phyloP scores from a whole-genome alignment of 2,888 invertebrate genomes.

The Thymelicus lineola region DNA sequence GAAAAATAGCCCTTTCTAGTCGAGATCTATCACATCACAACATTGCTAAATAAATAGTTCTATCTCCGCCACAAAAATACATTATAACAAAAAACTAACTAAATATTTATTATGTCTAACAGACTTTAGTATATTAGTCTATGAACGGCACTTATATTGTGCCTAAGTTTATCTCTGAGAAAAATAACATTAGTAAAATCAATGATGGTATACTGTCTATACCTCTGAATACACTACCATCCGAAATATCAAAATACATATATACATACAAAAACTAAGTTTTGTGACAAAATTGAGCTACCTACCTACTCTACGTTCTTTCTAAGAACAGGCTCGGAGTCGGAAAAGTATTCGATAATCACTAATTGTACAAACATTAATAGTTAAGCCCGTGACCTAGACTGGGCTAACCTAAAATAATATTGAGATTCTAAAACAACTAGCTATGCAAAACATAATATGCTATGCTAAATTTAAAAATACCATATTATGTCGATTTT shows the following conservation, averaged over 20 bases:
- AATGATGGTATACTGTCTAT: conserved; percentile 21
- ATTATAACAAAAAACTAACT: not conserved
- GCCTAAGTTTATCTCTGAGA: not conserved
- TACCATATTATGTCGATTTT: not conserved
- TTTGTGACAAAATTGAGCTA: conserved; percentile 28
- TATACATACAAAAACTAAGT: conserved; percentile 21
- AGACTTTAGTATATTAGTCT: not conserved
- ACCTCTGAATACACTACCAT: conserved; percentile 14
- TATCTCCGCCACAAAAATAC: conserved; percentile 4
- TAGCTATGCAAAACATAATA: conserved; percentile 17
- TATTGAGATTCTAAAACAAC: not conserved
- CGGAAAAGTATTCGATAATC: conserved; percentile 29
- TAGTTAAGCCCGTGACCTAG: conserved; percentile 17
- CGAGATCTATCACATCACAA: conserved; percentile 22
- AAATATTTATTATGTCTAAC: not conserved
- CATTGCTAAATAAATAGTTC: conserved; percentile 7
- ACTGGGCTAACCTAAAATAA: not conserved
- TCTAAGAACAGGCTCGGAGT: conserved; percentile 36
- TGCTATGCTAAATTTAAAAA: not conserved
- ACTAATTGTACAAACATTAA: conserved; percentile 8
- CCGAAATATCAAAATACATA: conserved; percentile 3
- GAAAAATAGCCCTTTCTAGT: conserved; percentile 25
- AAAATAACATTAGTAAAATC: conserved; percentile 19
- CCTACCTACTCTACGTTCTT: conserved; percentile 31
- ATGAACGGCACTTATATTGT: not conserved